phyloP scores from a whole-genome alignment of 2,888 invertebrate species.

The Eugnorisma glareosa region DNA sequence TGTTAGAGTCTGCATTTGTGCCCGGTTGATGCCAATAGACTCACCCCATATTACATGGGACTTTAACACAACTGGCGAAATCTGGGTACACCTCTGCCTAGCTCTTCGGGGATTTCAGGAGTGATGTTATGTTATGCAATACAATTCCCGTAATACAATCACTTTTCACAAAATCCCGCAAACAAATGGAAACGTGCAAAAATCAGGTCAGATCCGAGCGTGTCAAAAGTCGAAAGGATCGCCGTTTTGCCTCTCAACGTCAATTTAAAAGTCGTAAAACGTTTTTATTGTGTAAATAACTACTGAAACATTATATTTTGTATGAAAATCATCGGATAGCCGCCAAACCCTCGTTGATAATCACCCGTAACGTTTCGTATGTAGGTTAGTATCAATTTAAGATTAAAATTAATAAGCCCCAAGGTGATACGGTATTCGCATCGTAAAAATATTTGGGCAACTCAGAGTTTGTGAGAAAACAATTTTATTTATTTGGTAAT shows the following conservation, averaged over 20 bases:
- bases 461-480: constrained; percentile 30
- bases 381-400: constrained; percentile 62
- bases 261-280: constrained; percentile 86
- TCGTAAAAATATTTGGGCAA: constrained; percentile 65
- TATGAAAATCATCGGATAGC: constrained; percentile 56
- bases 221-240: constrained; percentile 86
- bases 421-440: constrained; percentile 66
- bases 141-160: constrained; percentile 15
- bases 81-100: too few species aligned
- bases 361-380: constrained; percentile 50
- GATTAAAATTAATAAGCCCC: constrained; percentile 64
- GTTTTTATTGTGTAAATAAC: constrained; percentile 79
- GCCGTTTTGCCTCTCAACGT: constrained; percentile 71
- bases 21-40: too few species aligned
- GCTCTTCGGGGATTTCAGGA: too few species aligned
- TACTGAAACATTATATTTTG: constrained; percentile 69
- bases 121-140: too few species aligned
- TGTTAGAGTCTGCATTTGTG: too few species aligned
- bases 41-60: too few species aligned
- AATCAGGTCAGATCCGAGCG: constrained; percentile 78
- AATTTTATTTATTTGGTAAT: constrained; percentile 51
- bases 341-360: constrained; percentile 59
- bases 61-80: too few species aligned
- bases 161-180: constrained; percentile 19
- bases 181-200: constrained; percentile 75